A percentile compares a stretch with the other conserved stretches of the same genome.
Conservation (phyloP, 2,113 vertebrate species). For the Eurystomus gularis region DNA sequence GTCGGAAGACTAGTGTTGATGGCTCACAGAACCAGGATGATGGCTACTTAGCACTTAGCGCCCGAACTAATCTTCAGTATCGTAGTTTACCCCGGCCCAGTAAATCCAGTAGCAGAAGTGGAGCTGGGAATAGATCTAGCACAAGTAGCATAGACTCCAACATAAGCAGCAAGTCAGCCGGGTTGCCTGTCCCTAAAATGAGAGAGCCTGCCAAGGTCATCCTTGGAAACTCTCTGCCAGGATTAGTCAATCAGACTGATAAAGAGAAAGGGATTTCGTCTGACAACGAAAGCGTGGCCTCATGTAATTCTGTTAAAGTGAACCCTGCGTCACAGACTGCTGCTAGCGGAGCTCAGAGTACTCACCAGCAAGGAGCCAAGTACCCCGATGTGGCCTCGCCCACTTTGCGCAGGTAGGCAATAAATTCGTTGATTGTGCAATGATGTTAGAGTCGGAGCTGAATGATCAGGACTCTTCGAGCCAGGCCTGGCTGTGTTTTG, state of each 20-base stretch:
- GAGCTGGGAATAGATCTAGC: conserved; percentile 91
- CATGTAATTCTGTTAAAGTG: conserved; percentile 84
- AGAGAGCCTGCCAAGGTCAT: conserved; percentile 80
- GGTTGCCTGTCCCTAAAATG: conserved; percentile 81
- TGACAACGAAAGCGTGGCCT: conserved; percentile 82
- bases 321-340: conserved; percentile 78
- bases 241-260: conserved; percentile 92
- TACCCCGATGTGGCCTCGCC: conserved; percentile 94
- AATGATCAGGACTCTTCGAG: background rate
- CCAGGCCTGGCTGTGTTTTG: background rate
- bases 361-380: conserved; percentile 86
- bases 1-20: conserved; percentile 82
- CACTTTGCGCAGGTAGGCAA: conserved; percentile 89
- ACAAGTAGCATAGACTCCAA: conserved; percentile 98
- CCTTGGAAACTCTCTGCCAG: conserved; percentile 76
- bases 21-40: conserved; percentile 89
- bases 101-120: conserved; percentile 85
- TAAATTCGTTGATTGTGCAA: background rate
- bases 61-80: conserved; percentile 94
- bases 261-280: conserved; percentile 94
- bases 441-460: background rate
- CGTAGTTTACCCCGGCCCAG: conserved; percentile 94
- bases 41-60: conserved; percentile 84
- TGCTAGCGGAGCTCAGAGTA: conserved; percentile 77
- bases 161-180: conserved; percentile 84